phyloP scores from a whole-genome alignment of 2,888 invertebrate species.

The Agrypnus murinus region DNA sequence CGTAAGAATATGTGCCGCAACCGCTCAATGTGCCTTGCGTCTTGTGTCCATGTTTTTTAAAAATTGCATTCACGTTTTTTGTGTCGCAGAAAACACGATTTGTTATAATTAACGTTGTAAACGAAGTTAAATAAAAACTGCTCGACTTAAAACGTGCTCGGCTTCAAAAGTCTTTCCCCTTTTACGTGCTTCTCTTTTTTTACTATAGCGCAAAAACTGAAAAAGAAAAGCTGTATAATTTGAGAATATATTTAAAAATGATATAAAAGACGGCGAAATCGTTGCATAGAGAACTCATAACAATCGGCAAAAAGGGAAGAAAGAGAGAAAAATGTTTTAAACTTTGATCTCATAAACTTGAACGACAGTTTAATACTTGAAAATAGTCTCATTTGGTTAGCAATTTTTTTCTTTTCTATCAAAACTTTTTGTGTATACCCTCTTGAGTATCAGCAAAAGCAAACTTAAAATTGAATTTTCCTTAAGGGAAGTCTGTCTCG shows the following conservation, averaged over 20 bases:
- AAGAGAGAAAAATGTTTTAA: conserved; percentile 4
- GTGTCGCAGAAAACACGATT: conserved; percentile 1
- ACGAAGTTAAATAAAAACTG: no score
- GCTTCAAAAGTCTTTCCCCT: no score
- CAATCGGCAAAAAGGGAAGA: not conserved
- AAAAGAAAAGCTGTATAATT: no score
- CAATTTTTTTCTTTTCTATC: conserved; percentile 23
- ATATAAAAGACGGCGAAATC: no score
- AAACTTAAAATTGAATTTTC: conserved; percentile 31
- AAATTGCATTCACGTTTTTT: conserved; percentile 44
- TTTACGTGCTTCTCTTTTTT: no score
- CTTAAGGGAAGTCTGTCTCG: conserved; percentile 8
- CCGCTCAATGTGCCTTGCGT: conserved; percentile 54
- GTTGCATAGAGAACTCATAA: not conserved
- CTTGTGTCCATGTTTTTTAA: conserved; percentile 45
- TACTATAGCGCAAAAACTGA: no score
- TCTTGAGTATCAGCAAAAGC: conserved; percentile 21
- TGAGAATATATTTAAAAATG: no score
- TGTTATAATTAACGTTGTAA: not conserved
- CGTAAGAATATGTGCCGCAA: conserved; percentile 78
- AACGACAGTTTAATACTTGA: conserved; percentile 12
- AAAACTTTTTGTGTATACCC: conserved; percentile 14
- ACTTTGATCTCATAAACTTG: conserved; percentile 4
- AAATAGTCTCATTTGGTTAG: conserved; percentile 16
- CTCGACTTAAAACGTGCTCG: no score